Conservation (phyloP, 2,113 vertebrate species). For the Tetrax tetrax region DNA sequence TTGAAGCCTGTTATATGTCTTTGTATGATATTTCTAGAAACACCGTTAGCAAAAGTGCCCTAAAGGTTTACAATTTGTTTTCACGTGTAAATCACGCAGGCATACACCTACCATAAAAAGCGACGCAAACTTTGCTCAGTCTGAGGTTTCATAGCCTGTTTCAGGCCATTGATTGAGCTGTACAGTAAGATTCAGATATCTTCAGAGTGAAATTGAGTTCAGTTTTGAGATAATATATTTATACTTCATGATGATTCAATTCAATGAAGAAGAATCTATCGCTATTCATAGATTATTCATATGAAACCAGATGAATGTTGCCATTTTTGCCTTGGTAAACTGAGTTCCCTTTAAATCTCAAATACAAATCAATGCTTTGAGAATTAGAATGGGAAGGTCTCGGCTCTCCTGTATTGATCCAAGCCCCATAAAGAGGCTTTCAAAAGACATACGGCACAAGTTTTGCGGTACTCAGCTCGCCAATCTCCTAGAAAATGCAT, state of each 20-base stretch:
- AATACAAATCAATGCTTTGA: not conserved
- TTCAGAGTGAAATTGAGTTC: not conserved
- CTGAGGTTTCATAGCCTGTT: not conserved
- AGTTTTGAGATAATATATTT: not conserved
- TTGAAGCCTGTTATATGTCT: not conserved
- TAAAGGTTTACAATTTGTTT: not conserved
- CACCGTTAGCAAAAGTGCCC: not conserved
- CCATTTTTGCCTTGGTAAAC: not conserved
- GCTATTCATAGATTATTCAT: not conserved
- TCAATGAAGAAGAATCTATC: accelerated
- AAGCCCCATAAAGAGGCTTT: not conserved
- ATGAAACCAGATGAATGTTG: not conserved
- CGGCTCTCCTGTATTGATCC: not conserved
- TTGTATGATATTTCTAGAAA: not conserved
- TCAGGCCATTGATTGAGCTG: not conserved
- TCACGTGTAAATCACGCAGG: not conserved
- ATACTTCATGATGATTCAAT: not conserved
- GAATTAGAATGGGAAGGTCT: not conserved
- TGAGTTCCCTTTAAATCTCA: not conserved
- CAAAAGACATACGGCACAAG: not conserved
- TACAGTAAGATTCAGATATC: not conserved
- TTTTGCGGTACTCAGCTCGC: not conserved
- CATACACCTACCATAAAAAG: not conserved
- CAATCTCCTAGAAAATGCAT: accelerated
- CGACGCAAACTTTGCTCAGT: not conserved